Evolutionary conservation across 2,888 invertebrate species (phyloP).

Genomic region (Dyspetes luteomarginatus): DNA sequence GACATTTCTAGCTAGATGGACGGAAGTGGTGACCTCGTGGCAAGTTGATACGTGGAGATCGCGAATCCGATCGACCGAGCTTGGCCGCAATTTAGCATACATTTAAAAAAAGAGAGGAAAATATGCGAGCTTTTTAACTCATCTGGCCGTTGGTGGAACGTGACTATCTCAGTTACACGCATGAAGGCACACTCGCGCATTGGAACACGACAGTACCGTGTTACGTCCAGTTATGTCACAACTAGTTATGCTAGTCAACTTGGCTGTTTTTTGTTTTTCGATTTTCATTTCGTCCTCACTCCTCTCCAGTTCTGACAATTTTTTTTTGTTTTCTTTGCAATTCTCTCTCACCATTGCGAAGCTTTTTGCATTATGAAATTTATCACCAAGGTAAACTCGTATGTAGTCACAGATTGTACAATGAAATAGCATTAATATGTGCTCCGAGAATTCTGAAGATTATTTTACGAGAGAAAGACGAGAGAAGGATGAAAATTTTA

Average conservation of each 20-base stretch:
- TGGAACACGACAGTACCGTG: slow-evolving; percentile 67
- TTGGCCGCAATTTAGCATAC: slow-evolving; percentile 9
- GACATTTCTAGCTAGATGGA: slow-evolving; percentile 28
- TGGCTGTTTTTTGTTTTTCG: slow-evolving; percentile 45
- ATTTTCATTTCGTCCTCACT: slow-evolving; percentile 1
- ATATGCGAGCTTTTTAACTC: slow-evolving; percentile 42
- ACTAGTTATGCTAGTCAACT: slow-evolving; percentile 70
- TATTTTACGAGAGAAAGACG: not conserved
- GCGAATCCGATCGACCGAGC: slow-evolving; percentile 29
- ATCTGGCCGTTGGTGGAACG: slow-evolving; percentile 48
- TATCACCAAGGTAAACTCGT: slow-evolving; percentile 21
- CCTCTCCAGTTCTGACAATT: slow-evolving; percentile 7
- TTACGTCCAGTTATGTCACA: slow-evolving; percentile 70
- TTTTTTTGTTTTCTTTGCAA: not conserved
- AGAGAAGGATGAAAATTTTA: not conserved
- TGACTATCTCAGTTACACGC: slow-evolving; percentile 63
- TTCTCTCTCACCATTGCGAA: not conserved
- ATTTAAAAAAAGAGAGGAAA: slow-evolving; percentile 18
- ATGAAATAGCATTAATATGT: slow-evolving; percentile 31
- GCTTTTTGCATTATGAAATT: slow-evolving; percentile 34
- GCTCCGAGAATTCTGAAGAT: not conserved
- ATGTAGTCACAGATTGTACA: slow-evolving; percentile 20
- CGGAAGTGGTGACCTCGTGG: slow-evolving; percentile 46
- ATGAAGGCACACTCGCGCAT: slow-evolving; percentile 57
- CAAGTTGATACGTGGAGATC: slow-evolving; percentile 35